Conservation (phyloP, 2,113 vertebrate genomes). For the Lycocorax pyrrhopterus region DNA sequence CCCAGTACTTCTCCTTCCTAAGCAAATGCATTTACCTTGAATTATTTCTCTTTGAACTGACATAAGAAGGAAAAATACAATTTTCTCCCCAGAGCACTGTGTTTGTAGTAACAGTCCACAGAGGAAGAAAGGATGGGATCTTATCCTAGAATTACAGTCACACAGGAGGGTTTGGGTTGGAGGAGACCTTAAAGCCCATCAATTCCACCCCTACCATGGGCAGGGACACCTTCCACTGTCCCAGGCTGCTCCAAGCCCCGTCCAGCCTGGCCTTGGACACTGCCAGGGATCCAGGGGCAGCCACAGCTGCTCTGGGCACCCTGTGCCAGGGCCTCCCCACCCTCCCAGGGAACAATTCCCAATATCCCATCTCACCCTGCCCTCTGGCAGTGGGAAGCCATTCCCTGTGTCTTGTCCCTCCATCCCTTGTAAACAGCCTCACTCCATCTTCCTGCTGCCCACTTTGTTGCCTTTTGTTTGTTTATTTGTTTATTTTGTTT, state of each 20-base stretch:
- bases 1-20: background rate
- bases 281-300: background rate
- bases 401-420: background rate
- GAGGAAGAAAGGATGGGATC: background rate
- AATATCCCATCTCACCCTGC: background rate
- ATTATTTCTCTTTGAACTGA: background rate
- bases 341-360: background rate
- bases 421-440: background rate
- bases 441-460: background rate
- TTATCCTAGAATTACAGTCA: background rate
- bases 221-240: background rate
- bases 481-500: no score
- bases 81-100: background rate
- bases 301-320: background rate
- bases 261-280: background rate
- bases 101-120: background rate
- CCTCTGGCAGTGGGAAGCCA: background rate
- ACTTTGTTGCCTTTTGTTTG: background rate
- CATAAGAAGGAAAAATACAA: accelerated
- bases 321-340: background rate
- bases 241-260: background rate
- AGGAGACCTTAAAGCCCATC: background rate
- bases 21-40: background rate
- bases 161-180: background rate
- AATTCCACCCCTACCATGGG: accelerated